Base-by-base conservation (phyloP, 1,140 invertebrate species). In the Yoshiicerus persimilis region DNA sequence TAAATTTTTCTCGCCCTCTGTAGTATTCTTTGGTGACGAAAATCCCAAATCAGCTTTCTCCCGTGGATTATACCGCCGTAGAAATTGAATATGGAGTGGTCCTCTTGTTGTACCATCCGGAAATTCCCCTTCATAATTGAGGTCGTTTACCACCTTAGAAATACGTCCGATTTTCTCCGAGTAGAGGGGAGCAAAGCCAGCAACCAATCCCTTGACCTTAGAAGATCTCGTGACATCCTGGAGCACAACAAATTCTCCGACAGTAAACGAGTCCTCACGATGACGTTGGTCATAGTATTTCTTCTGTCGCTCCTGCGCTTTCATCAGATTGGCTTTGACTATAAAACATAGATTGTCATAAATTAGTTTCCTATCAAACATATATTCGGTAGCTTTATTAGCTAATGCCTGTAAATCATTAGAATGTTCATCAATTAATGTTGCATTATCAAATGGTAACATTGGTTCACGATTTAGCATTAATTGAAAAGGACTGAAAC, bases 391-490 rank as follows among this genome's bases (percentile, higher is more conserved):
- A 0, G 64, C 27, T 2, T 32, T 4, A 13, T 32, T 3, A 0
- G 66, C 25, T 16, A 32, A 16, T 56, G 20, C 47, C 66, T 70
- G 66, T 32, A 70, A 27, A 32, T 9, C 1, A 4, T 47, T 1
- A 25, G 66, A 70, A 70, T 70, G 4, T 2, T 30, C 4, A 70
- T 70, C 16, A 30, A 70, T 30, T 70, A 16, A 16, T 27, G 0
- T 27, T 8, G 34, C 38, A 41, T 87, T 89, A 30, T 89, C 70
- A 30, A 87, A 47, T 25, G 88, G 88, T 23, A 87, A 75, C 6
- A 25, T n/a, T 4, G 70, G 32, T 62, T 89, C 77, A 25, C 34
- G 39, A 70, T 89, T 89, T 6, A 89, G 30, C 39, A 89, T 77
- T 2, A 89, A 3, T 16, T 25, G 23, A 30, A 75, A 75, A n/a